Evolutionary conservation across 2,113 vertebrate genomes (phyloP).

Genomic region (Rhinolophus sinicus): DNA sequence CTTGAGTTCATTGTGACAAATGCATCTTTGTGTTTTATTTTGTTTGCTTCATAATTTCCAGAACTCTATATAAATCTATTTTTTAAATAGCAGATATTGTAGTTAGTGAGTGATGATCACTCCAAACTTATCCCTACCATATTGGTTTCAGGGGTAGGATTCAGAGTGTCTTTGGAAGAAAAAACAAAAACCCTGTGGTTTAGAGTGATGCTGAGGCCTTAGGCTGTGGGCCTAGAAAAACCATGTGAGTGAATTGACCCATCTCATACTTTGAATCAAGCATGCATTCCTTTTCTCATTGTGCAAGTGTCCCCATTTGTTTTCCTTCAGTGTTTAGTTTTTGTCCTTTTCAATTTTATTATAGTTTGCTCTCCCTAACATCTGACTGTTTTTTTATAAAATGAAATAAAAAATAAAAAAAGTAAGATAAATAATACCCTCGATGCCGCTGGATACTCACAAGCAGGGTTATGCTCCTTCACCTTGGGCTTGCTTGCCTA

Average conservation of each 20-base stretch:
- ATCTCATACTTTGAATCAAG: slow-evolving; percentile 67
- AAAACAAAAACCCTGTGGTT: slow-evolving; percentile 63
- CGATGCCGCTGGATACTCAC: slow-evolving; percentile 73
- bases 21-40: slow-evolving; percentile 75
- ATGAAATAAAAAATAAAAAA: slow-evolving; percentile 74
- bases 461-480: slow-evolving; percentile 77
- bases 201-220: slow-evolving; percentile 71
- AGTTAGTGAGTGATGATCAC: slow-evolving; percentile 70
- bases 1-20: slow-evolving; percentile 79
- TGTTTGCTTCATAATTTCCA: slow-evolving; percentile 82
- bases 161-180: slow-evolving; percentile 70
- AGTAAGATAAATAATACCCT: slow-evolving; percentile 77
- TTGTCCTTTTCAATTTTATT: slow-evolving; percentile 72
- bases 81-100: slow-evolving; percentile 74
- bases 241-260: slow-evolving; percentile 70
- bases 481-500: slow-evolving; percentile 76
- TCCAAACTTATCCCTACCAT: slow-evolving; percentile 80
- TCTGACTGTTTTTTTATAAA: slow-evolving; percentile 82
- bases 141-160: slow-evolving; percentile 82
- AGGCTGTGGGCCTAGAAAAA: slow-evolving; percentile 75
- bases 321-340: slow-evolving; percentile 53
- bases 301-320: slow-evolving; percentile 65
- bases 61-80: slow-evolving; percentile 82
- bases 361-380: slow-evolving; percentile 75
- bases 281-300: slow-evolving; percentile 80